These are phyloP conservation scores for Lepidocyrtoides sp. DNA, from an alignment of 2,888 invertebrate genomes.

Conservation along the genomic window DNA sequence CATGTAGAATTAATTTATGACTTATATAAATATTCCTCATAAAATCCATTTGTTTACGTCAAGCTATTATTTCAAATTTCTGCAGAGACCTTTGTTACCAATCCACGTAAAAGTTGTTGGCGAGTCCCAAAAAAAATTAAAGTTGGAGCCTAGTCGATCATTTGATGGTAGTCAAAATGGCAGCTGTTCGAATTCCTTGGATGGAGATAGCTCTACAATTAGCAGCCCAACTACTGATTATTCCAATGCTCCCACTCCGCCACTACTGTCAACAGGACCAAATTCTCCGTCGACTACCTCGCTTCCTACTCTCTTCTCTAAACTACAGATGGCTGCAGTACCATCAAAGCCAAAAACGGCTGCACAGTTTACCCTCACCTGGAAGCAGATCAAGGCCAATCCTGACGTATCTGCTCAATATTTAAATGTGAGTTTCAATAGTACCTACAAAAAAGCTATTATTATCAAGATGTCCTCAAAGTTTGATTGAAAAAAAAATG, in stretches of 20 bases:
- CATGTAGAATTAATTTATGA: conserved; percentile 7
- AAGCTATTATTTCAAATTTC: no score
- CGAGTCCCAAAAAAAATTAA: conserved; percentile 42
- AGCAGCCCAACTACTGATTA: conserved; percentile 67
- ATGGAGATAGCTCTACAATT: conserved; percentile 63
- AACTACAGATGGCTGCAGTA: conserved; percentile 83
- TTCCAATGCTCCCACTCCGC: conserved; percentile 67
- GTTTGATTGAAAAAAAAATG: neutral
- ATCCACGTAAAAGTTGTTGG: conserved; percentile 82
- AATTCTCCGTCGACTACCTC: conserved; percentile 21
- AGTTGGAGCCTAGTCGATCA: conserved; percentile 19
- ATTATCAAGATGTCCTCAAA: no score
- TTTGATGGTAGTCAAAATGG: conserved; percentile 57
- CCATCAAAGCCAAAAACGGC: conserved; percentile 89
- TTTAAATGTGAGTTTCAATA: conserved; percentile 88
- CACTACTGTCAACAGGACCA: neutral
- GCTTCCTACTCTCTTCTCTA: conserved; percentile 65
- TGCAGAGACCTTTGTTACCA: conserved; percentile 80
- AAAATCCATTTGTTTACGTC: no score
- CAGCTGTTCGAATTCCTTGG: conserved; percentile 39
- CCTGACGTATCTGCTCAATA: conserved; percentile 89
- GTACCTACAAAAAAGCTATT: neutral
- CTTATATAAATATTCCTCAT: neutral
- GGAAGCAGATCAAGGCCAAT: conserved; percentile 89
- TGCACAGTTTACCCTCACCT: conserved; percentile 90